A percentile compares a stretch with the other conserved stretches of the same genome.
Conservation (phyloP, 1,140 invertebrate genomes). For the Drosophila pachea region DNA sequence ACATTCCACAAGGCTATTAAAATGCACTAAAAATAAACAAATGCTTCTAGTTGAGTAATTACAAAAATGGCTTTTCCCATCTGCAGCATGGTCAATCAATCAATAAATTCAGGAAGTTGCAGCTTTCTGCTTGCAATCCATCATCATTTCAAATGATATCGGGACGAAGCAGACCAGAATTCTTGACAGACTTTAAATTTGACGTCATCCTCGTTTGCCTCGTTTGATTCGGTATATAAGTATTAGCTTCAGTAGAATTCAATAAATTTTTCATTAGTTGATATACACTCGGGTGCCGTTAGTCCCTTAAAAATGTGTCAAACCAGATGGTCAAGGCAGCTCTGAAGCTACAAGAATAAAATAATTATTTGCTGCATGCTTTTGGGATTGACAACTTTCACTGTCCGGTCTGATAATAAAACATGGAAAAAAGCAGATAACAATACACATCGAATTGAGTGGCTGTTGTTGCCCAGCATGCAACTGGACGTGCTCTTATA, state of each 20-base stretch:
- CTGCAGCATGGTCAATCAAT: background rate
- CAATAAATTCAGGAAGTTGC: background rate
- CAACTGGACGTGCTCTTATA: constrained; percentile 8
- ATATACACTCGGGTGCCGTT: no score
- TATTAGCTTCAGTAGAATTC: background rate
- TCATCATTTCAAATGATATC: constrained; percentile 8
- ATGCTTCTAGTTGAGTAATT: background rate
- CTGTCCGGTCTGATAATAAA: constrained; percentile 15
- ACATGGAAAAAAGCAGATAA: constrained; percentile 1
- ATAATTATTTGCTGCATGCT: constrained; percentile 33
- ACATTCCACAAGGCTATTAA: no score
- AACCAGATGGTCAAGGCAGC: constrained; percentile 5
- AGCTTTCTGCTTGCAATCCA: background rate
- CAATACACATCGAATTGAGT: constrained; percentile 8
- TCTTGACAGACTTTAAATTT: background rate
- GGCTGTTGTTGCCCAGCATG: constrained; percentile 16
- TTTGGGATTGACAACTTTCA: constrained; percentile 42
- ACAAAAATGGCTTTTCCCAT: background rate
- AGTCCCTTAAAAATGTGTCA: background rate
- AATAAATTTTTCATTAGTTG: no score
- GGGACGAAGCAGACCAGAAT: background rate
- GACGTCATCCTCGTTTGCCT: constrained; percentile 1
- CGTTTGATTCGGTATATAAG: background rate
- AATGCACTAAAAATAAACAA: background rate
- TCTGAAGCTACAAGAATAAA: constrained; percentile 37